A percentile compares a stretch with the other conserved stretches of the same genome.
Evolutionary conservation across 2,888 invertebrate species (phyloP).

Genomic region (Pharmacophagus antenor): DNA sequence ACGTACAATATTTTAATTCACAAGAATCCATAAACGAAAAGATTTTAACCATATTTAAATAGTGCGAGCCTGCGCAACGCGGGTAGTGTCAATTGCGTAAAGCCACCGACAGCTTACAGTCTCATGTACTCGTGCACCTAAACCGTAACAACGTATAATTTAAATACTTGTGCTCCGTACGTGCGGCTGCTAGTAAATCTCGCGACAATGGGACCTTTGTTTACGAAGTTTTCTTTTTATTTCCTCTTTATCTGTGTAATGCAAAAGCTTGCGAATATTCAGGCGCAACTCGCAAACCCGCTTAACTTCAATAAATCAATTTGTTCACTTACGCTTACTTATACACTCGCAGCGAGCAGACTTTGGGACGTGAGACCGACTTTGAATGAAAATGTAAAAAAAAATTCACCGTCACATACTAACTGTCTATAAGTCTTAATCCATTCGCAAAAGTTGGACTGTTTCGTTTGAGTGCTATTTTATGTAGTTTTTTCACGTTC

Average conservation of each 20-base stretch:
- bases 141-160: constrained; percentile 47
- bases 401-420: constrained; percentile 45
- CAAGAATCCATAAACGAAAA: no score
- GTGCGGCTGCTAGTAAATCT: constrained; percentile 78
- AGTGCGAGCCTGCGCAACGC: not conserved
- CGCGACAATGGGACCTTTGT: constrained; percentile 78
- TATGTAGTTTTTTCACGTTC: not conserved
- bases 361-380: constrained; percentile 63
- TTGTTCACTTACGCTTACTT: constrained; percentile 77
- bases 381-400: constrained; percentile 57
- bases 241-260: constrained; percentile 76
- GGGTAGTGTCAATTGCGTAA: not conserved
- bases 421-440: constrained; percentile 35
- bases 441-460: constrained; percentile 32
- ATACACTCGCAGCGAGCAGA: constrained; percentile 54
- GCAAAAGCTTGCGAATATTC: constrained; percentile 75
- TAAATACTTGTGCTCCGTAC: constrained; percentile 73
- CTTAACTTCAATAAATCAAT: constrained; percentile 81
- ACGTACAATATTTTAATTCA: no score
- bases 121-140: constrained; percentile 3
- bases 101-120: not conserved
- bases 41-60: no score
- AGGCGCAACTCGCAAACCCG: constrained; percentile 70
- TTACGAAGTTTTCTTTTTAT: constrained; percentile 79
- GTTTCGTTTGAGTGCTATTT: constrained; percentile 21